These are phyloP conservation scores for Parazoanthus atlanticus DNA, from an alignment of 92 coral and sea anemone genomes.

Conservation along the genomic window DNA sequence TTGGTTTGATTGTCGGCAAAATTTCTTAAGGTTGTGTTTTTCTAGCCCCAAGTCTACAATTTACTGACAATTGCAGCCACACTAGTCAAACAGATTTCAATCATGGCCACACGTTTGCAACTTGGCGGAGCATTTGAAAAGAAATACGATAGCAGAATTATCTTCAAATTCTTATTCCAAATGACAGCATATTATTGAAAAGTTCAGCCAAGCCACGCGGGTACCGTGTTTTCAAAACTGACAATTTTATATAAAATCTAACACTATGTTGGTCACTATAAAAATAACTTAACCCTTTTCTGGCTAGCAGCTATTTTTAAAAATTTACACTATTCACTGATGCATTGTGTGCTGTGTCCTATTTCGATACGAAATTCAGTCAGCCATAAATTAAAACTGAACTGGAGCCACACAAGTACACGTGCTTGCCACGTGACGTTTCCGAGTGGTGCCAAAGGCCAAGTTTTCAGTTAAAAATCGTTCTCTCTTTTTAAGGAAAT, in stretches of 20 bases:
- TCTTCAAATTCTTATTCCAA: background rate
- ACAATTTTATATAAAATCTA: too few relatives aligned
- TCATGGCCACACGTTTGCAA: background rate
- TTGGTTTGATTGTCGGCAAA: background rate
- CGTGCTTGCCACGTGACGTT: too few relatives aligned
- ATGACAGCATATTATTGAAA: background rate
- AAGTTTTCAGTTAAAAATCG: too few relatives aligned
- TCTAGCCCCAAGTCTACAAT: slow-evolving; percentile 30
- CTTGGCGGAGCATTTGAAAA: background rate
- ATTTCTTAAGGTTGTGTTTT: slow-evolving; percentile 16
- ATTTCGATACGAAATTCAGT: too few relatives aligned
- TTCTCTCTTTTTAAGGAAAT: too few relatives aligned
- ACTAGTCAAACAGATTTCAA: background rate
- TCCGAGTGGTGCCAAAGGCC: too few relatives aligned
- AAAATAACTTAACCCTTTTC: background rate
- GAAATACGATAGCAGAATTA: slow-evolving; percentile 11
- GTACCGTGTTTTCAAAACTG: background rate
- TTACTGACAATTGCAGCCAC: slow-evolving; percentile 29
- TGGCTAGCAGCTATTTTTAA: background rate
- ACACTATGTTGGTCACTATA: background rate
- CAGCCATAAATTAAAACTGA: too few relatives aligned
- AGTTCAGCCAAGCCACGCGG: background rate
- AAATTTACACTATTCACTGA: background rate
- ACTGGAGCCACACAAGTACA: too few relatives aligned
- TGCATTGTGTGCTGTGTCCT: background rate